A percentile compares a stretch with the other conserved stretches of the same genome.
These are phyloP conservation scores for Clytia hemisphaerica DNA, from an alignment of 30 jellyfish, hydroid and myxozoan genomes.

Conservation along the genomic window DNA sequence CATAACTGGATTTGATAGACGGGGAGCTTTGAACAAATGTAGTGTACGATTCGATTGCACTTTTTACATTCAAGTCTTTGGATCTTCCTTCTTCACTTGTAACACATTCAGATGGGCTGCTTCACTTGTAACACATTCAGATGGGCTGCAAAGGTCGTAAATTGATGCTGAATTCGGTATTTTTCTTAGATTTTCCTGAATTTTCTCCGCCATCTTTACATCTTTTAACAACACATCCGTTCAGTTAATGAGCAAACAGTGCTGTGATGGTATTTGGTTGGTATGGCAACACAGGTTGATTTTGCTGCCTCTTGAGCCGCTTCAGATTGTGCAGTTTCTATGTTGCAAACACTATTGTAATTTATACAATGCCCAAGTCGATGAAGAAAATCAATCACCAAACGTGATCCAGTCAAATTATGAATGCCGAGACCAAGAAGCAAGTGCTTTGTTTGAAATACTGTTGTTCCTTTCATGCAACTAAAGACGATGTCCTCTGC, in stretches of 20 bases:
- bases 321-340: constrained; percentile 37
- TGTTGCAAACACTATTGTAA: constrained; percentile 24
- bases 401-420: constrained; percentile 14
- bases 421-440: constrained; percentile 38
- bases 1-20: too few species aligned
- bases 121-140: too few species aligned
- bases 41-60: too few species aligned
- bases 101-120: too few species aligned
- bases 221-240: too few species aligned
- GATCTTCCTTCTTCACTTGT: too few species aligned
- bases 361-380: constrained; percentile 43
- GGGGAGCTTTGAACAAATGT: too few species aligned
- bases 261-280: neutral
- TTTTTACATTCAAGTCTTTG: too few species aligned
- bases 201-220: too few species aligned
- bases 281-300: neutral
- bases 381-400: neutral
- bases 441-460: constrained; percentile 29
- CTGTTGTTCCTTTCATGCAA: constrained; percentile 26
- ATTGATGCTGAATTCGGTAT: too few species aligned
- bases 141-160: too few species aligned
- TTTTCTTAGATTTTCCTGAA: too few species aligned
- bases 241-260: neutral
- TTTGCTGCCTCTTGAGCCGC: constrained; percentile 14
- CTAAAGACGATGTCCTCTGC: constrained; percentile 23